Base-by-base conservation (phyloP, 2,797 vertebrate genomes). In the Trachurus trachurus region DNA sequence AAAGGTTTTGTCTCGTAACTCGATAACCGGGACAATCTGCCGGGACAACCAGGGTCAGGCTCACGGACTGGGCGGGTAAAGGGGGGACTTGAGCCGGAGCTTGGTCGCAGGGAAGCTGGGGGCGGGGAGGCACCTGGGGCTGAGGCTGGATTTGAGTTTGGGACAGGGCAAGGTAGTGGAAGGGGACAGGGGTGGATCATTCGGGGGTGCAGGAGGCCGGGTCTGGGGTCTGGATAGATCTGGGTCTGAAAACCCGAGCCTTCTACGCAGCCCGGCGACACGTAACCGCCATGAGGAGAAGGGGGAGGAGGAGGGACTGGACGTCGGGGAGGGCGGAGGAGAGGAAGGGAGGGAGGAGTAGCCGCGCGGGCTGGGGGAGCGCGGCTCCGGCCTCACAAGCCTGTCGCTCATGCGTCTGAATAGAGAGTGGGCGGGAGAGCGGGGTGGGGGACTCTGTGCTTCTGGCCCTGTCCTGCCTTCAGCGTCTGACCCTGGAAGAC, bases 401-500 rank as follows among this genome's bases (percentile, higher is more conserved):
- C 74, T 74, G 59, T 76, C 34, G 50, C 81, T 86, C 68, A 87
- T 52, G 6, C 57, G 37, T 40, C 85, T 87, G 50, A 84, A 52
- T 4, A 82, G 21, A 66, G 62, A 64, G 37, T 66, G 39, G 62
- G 59, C 42, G 42, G 69, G 73, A 39, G 71, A 59, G 2, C 16
- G 19, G 0, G 66, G 8, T 29, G 21, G 13, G 31, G 66, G 34
- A 45, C 34, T 13, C 64, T 75, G 52, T 22, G 72, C 60, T 78
- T 52, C 37, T 22, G 61, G 53, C 58, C 65, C 44, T 71, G 74
- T 72, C 72, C 80, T 78, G 71, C 54, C 29, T 49, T 82, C 78
- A 74, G 57, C 66, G 15, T 54, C 71, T 49, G 76, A 54, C 74
- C 69, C 83, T 88, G 75, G 62, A 86, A 85, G 50, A 85, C 61